These are phyloP conservation scores for Novumbra hubbsi DNA, from an alignment of 2,797 vertebrate species.

Conservation along the genomic window DNA sequence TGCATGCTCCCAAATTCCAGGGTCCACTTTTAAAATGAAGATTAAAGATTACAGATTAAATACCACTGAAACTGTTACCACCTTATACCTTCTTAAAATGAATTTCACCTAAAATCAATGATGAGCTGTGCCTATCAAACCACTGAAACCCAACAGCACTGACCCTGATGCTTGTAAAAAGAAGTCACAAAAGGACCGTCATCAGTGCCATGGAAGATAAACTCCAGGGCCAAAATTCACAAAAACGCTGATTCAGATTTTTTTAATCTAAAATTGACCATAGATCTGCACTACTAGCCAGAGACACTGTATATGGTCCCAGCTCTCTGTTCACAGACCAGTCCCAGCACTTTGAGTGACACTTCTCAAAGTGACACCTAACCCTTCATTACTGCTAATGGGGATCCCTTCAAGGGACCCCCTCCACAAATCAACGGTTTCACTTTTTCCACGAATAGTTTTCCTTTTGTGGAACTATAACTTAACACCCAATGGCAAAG, in stretches of 20 bases:
- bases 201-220: background rate
- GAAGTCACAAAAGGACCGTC: background rate
- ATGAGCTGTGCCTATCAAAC: background rate
- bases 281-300: no score
- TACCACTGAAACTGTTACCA: background rate
- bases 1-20: background rate
- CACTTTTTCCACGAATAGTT: background rate
- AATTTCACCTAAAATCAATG: background rate
- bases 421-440: background rate
- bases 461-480: background rate
- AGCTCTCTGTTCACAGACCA: slow-evolving; percentile 21
- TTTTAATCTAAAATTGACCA: no score
- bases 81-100: background rate
- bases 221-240: slow-evolving; percentile 44
- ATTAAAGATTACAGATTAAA: background rate
- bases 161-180: background rate
- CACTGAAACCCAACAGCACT: background rate
- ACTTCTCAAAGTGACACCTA: slow-evolving; percentile 54
- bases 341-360: slow-evolving; percentile 17
- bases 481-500: background rate
- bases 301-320: no score
- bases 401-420: background rate
- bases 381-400: slow-evolving; percentile 22
- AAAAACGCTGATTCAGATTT: no score
- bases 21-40: background rate